A percentile compares a stretch with the other conserved stretches of the same genome.
phyloP scores from a whole-genome alignment of 2,797 vertebrate genomes.

The Anisognathus igniventris region DNA sequence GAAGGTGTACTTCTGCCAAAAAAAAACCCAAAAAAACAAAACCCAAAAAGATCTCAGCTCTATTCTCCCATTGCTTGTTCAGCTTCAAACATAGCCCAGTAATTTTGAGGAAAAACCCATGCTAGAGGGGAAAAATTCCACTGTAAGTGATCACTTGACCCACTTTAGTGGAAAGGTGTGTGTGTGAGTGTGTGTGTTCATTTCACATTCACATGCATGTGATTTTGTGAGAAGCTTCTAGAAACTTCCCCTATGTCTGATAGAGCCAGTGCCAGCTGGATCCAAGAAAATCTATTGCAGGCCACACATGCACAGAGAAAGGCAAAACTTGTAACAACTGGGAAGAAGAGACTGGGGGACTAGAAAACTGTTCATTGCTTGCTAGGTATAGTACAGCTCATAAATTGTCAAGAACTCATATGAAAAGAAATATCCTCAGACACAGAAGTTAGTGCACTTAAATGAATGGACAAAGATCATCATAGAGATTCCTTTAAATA shows the following conservation, averaged over 20 bases:
- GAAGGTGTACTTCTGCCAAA: background rate
- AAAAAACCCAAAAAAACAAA: background rate
- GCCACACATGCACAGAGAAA: background rate
- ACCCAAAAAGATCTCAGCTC: background rate
- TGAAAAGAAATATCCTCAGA: background rate
- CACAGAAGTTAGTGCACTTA: background rate
- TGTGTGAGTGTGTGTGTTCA: background rate
- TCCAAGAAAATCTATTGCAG: background rate
- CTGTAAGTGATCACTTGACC: background rate
- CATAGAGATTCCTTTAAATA: background rate
- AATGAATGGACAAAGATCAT: rapidly evolving
- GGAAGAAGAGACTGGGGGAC: background rate
- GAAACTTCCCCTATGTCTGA: rapidly evolving
- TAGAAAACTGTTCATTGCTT: background rate
- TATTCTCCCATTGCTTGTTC: background rate
- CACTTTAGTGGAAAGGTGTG: background rate
- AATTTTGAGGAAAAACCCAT: background rate
- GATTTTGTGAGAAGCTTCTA: background rate
- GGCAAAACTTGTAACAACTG: background rate
- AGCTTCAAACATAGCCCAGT: background rate
- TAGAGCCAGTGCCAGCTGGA: background rate
- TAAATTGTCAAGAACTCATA: background rate
- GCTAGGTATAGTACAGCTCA: background rate
- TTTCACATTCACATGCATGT: background rate
- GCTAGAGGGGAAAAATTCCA: background rate